A percentile compares a stretch with the other conserved stretches of the same genome.
phyloP scores from a whole-genome alignment of 2,888 invertebrate genomes.

The Drosophila kuntzei region DNA sequence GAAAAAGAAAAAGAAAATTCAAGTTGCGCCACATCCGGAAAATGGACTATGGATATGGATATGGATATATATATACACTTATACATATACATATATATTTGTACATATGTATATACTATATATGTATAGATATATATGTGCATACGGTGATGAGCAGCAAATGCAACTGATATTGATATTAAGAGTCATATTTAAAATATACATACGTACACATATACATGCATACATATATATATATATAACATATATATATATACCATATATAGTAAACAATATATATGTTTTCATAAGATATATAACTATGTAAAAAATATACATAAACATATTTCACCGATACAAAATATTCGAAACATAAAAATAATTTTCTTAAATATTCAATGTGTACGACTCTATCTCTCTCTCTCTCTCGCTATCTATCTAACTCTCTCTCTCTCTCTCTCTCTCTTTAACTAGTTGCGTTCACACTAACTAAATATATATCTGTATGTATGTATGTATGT shows the following conservation, averaged over 20 bases:
- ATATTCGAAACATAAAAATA: neutral
- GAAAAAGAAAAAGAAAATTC: neutral
- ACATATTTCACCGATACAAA: neutral
- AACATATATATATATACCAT: slow-evolving; percentile 16
- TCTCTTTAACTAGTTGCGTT: neutral
- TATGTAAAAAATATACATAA: slow-evolving; percentile 14
- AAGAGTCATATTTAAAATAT: slow-evolving; percentile 49
- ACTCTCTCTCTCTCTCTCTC: neutral
- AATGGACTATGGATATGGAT: neutral
- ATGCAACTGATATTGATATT: slow-evolving; percentile 45
- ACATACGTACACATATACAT: slow-evolving; percentile 11
- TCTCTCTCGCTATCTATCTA: neutral
- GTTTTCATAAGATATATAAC: slow-evolving; percentile 5
- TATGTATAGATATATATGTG: slow-evolving; percentile 10
- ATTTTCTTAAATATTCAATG: slow-evolving; percentile 12
- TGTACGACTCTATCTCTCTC: neutral
- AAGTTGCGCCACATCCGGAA: slow-evolving; percentile 20
- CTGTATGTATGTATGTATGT: slow-evolving; percentile 17
- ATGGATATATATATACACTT: slow-evolving; percentile 11
- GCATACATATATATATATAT: neutral
- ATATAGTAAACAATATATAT: slow-evolving; percentile 5
- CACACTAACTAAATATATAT: slow-evolving; percentile 8
- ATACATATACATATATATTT: slow-evolving; percentile 15
- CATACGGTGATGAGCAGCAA: slow-evolving; percentile 24
- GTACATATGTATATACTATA: slow-evolving; percentile 12